Base-by-base conservation (phyloP, 2,113 vertebrate genomes). In the Hippocampus comes region DNA sequence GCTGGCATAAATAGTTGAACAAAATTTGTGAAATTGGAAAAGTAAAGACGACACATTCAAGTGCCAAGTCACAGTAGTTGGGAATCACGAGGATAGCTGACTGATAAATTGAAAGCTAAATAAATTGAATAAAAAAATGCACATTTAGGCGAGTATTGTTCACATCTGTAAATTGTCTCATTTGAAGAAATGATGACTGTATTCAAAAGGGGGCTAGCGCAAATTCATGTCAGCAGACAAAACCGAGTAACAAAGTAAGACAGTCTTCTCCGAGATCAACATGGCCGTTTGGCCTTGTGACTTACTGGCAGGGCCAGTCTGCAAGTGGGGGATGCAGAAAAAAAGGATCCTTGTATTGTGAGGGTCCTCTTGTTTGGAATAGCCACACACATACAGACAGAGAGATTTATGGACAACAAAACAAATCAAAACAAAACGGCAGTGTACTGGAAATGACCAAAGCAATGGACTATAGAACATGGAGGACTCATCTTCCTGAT, bases 321-420 rank as follows among this genome's bases (percentile, higher is more conserved):
- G 64, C 23, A n/a, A 53, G 55, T 60, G 73, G 82, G 76, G 76
- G 57, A 68, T 43, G 81, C 81, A 67, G 71, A 38, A 38, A 68
- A 89, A 89, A 82, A 83, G 80, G 73, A 53, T 72, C 79, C 84
- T 88, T 89, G 86, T 88, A 18, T 80, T 71, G 57, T 42, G 68
- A 72, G 67, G 78, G 82, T 56, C 78, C 74, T 84, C 74, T 78
- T 41, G 73, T 81, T 53, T 10, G 71, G 49, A 20, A 38, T 71
- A 70, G 77, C 79, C 59, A 79, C 23, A 68, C 21, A 78, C 23
- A 73, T 17, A 38, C 18, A 14, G 23, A 60, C 3, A 59, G 41
- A 69, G 42, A 63, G 73, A 74, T 34, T 76, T 9, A 72, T 72
- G 57, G 57, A 1, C 20, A 71, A 57, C 60, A 71, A n/a, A 74